Evolutionary conservation across 2,888 invertebrate genomes (phyloP).

Genomic region (Ennomos erosarius): DNA sequence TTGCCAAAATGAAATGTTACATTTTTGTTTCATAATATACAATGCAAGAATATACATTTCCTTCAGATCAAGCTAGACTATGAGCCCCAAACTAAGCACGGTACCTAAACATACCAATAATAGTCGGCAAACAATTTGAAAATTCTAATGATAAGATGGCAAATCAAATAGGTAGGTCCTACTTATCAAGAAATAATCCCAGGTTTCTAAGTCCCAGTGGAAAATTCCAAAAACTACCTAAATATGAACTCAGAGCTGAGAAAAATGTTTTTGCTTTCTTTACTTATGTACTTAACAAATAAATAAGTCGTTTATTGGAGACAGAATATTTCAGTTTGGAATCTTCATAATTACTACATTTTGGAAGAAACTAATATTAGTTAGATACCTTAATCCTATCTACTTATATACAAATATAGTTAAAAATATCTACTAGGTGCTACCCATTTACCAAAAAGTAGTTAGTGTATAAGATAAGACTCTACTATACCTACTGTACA

Average conservation of each 20-base stretch:
- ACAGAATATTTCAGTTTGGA: conserved; percentile 5
- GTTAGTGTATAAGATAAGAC: too few relatives aligned
- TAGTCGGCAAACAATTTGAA: conserved; percentile 15
- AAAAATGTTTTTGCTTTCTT: conserved; percentile 5
- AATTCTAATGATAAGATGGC: conserved; percentile 14
- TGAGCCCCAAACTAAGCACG: too few relatives aligned
- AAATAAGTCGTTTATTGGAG: conserved; percentile 4
- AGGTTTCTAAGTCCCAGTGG: conserved; percentile 8
- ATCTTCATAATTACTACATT: conserved; percentile 5
- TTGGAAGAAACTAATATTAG: conserved; percentile 16
- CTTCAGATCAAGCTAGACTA: too few relatives aligned
- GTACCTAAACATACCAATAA: conserved; percentile 8
- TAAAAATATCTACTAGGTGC: too few relatives aligned
- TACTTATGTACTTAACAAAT: conserved; percentile 10
- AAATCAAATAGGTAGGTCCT: conserved; percentile 16
- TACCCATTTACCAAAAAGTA: conserved; percentile 2
- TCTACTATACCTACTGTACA: too few relatives aligned
- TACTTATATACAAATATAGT: too few relatives aligned
- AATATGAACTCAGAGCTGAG: conserved; percentile 18
- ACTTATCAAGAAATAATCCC: conserved; percentile 13
- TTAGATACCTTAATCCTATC: too few relatives aligned
- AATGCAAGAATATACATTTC: too few relatives aligned
- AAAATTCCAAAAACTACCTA: conserved; percentile 9
- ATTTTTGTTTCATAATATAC: too few relatives aligned
- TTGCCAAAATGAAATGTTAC: too few relatives aligned